A percentile compares a stretch with the other conserved stretches of the same genome.
phyloP scores from a whole-genome alignment of 2,797 vertebrate genomes.

The Etheostoma perlongum region DNA sequence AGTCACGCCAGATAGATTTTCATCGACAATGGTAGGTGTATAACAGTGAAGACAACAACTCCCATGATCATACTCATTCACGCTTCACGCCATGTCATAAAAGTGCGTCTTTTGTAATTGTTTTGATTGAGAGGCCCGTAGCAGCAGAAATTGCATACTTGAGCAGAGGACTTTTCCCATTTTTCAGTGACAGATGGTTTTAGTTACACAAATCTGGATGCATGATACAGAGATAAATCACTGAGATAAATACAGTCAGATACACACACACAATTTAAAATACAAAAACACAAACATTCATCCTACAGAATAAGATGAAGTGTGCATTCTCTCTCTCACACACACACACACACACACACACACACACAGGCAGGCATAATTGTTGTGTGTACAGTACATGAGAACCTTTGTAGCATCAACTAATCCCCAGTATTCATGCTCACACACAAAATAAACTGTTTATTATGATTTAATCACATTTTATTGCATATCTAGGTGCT shows the following conservation, averaged over 20 bases:
- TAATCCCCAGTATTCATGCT: neutral
- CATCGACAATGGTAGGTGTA: too few species aligned
- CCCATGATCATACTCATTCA: too few species aligned
- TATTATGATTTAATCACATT: neutral
- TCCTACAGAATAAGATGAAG: neutral
- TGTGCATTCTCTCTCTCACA: too few species aligned
- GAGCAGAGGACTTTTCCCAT: neutral
- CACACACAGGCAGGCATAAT: too few species aligned
- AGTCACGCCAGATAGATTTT: too few species aligned
- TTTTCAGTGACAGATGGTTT: conserved; percentile 1
- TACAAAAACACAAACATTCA: neutral
- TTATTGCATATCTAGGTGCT: neutral
- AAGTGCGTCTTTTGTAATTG: neutral
- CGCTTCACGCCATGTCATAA: neutral
- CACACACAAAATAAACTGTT: neutral
- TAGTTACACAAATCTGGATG: neutral
- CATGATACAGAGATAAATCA: neutral
- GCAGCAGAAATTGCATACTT: neutral
- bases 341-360: too few species aligned
- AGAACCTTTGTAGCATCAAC: neutral
- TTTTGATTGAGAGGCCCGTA: too few species aligned
- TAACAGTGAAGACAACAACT: neutral
- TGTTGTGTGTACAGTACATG: neutral
- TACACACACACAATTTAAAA: neutral
- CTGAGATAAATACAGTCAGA: neutral